Evolutionary conservation across 2,113 vertebrate genomes (phyloP).

Genomic region (Strix uralensis): DNA sequence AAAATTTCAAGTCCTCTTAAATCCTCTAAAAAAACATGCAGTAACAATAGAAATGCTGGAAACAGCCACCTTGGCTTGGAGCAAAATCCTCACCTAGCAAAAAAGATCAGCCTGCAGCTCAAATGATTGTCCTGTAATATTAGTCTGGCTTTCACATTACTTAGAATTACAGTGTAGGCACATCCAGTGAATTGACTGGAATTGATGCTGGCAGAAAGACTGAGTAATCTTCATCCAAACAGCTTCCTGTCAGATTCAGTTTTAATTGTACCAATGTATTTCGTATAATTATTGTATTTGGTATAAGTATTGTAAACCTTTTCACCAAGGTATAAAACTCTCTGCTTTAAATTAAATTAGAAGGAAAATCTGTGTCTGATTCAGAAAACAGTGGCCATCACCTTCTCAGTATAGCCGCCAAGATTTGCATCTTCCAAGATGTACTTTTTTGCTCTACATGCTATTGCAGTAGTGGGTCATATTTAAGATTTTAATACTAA

Average conservation of each 20-base stretch:
- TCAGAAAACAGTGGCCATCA: not conserved
- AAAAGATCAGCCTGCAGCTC: not conserved
- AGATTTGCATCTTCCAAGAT: not conserved
- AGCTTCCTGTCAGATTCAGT: not conserved
- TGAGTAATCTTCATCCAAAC: not conserved
- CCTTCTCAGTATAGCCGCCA: not conserved
- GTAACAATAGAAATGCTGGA: not conserved
- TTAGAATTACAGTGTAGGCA: not conserved
- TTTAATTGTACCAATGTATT: not conserved
- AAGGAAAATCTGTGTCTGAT: not conserved
- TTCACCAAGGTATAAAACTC: not conserved
- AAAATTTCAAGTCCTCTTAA: not conserved
- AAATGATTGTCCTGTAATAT: not conserved
- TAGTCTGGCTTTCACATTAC: not conserved
- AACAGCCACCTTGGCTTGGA: not conserved
- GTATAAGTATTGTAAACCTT: not conserved
- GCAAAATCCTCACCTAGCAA: not conserved
- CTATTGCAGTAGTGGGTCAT: not conserved
- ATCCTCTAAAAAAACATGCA: not conserved
- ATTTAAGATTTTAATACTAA: not conserved
- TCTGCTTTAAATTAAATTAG: not conserved
- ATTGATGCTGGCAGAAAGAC: not conserved
- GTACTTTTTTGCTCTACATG: not conserved
- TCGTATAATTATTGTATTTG: not conserved
- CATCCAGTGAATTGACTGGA: not conserved